A percentile compares a stretch with the other conserved stretches of the same genome.
Evolutionary conservation across 2,888 invertebrate species (phyloP).

Genomic region (Torymus tubicola): DNA sequence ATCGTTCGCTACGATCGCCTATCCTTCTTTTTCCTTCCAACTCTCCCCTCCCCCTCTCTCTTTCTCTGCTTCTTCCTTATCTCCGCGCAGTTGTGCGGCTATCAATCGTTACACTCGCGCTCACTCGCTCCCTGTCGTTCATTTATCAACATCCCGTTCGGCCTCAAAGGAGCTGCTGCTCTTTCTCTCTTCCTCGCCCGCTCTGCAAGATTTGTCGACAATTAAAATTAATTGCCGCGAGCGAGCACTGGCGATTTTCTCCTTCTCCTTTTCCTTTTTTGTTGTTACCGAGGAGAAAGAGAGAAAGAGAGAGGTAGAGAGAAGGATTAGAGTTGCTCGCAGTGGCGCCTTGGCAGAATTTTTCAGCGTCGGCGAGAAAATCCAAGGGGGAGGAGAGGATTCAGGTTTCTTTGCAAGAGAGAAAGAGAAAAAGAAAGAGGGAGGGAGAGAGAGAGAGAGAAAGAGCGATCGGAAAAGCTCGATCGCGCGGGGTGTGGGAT

Average conservation of each 20-base stretch:
- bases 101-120: slow-evolving; percentile 64
- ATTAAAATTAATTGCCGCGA: slow-evolving; percentile 68
- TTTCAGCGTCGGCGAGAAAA: no score
- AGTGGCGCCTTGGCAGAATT: no score
- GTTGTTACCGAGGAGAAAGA: neutral
- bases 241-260: slow-evolving; percentile 12
- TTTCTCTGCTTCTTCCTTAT: slow-evolving; percentile 1
- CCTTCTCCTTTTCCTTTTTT: slow-evolving; percentile 2
- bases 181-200: slow-evolving; percentile 34
- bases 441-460: no score
- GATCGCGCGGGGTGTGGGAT: no score
- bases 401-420: no score
- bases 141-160: slow-evolving; percentile 65
- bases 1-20: neutral
- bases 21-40: neutral
- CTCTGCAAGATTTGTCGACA: slow-evolving; percentile 65
- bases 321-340: slow-evolving; percentile 2
- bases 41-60: neutral
- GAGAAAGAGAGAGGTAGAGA: no score
- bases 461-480: no score
- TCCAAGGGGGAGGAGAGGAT: no score
- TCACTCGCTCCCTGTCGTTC: slow-evolving; percentile 53
- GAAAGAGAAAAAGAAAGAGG: no score
- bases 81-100: slow-evolving; percentile 27
- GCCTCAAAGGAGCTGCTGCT: slow-evolving; percentile 45